phyloP scores from a whole-genome alignment of 2,888 invertebrate genomes.

The Trissolcus japonicus region DNA sequence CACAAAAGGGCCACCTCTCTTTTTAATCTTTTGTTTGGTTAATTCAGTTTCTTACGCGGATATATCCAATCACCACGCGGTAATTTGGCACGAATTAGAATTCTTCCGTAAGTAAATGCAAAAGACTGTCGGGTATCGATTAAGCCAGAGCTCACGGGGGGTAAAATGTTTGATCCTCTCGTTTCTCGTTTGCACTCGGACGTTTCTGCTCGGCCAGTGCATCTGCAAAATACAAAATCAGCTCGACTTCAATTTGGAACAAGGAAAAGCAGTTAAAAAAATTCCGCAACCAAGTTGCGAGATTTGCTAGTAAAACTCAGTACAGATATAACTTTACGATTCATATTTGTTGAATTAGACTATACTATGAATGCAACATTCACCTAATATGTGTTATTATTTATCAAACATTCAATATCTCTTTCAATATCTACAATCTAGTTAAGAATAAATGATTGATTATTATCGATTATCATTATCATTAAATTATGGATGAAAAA shows the following conservation, averaged over 20 bases:
- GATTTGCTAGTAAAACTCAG: not conserved
- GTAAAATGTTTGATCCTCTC: constrained; percentile 79
- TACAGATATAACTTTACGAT: too few species aligned
- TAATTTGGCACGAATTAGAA: constrained; percentile 84
- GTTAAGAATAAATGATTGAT: too few species aligned
- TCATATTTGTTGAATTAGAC: too few species aligned
- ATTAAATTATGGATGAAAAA: too few species aligned
- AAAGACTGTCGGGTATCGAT: constrained; percentile 81
- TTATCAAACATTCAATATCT: too few species aligned
- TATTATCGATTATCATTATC: too few species aligned
- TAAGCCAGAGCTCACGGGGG: constrained; percentile 82
- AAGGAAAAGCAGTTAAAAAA: constrained; percentile 6
- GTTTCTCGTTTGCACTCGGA: constrained; percentile 77
- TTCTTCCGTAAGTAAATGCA: constrained; percentile 83
- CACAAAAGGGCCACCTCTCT: too few species aligned
- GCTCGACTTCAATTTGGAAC: constrained; percentile 18
- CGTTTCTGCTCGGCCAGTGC: constrained; percentile 72
- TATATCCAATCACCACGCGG: constrained; percentile 88
- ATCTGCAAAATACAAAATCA: constrained; percentile 67
- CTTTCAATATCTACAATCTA: too few species aligned
- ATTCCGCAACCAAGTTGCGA: not conserved
- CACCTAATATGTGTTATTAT: too few species aligned
- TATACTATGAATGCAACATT: too few species aligned
- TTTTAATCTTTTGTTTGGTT: not conserved
- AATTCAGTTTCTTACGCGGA: constrained; percentile 79